Base-by-base conservation (phyloP, 2,888 invertebrate species). In the Melanophora roralis region DNA sequence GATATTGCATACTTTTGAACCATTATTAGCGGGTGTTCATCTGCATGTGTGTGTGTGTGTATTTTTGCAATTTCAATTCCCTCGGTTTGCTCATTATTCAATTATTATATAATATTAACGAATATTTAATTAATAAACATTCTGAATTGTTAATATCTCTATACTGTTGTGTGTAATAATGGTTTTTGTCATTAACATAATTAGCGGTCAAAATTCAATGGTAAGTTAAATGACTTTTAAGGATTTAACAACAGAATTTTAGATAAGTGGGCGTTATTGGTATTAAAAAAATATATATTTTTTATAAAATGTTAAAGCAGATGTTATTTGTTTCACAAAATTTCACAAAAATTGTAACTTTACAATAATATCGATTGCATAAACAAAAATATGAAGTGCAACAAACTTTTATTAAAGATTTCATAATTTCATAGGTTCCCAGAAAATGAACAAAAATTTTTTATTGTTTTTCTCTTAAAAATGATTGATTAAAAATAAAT, bases 121-220 rank as follows among this genome's bases (percentile, higher is more conserved):
- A 75, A 79, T 79, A 79, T 75, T 75, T 72, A 75, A 79, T 75
- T 75, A 79, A 67, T 71, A 75, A 71, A 79, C 65, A 62, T 72
- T 67, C 64, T 78, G 47, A 71, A 74, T 62, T 67, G 79, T 79
- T 75, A 75, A 75, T 75, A 75, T 55, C 3, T 27, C 3, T 27
- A 6, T 27, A 5, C 57, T 65, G 38, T 21, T 19, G 51, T 40
- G n/a, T 51, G 51, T 51, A 32, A 8, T 11, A 27, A 16, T 23
- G 27, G 27, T 60, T 53, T 45, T 45, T 74, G 78, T 45, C 74
- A 78, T 79, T 79, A 75, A 55, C 79, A 79, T 79, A 75, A 79
- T 79, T 79, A 75, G 79, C 72, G 79, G 79, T 75, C 65, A 11
- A 65, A 45, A 72, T 71, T 71, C 67, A 75, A 71, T 36, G 71